Base-by-base conservation (phyloP, 2,113 vertebrate species). In the Myotis brandtii region DNA sequence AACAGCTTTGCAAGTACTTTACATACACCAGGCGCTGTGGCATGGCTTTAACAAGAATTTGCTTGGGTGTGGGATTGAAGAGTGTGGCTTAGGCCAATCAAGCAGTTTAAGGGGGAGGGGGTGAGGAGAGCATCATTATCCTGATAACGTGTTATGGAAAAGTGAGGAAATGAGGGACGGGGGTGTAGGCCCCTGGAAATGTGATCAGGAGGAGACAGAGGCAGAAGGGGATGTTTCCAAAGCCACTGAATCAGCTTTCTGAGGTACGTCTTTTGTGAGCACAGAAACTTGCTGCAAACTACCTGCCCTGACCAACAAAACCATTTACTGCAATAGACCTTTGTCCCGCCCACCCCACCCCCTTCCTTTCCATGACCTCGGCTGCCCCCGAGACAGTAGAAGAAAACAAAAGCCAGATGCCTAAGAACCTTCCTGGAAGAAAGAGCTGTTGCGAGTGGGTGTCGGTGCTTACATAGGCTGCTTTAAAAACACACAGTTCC, bases 351-450 rank as follows among this genome's bases (percentile, higher is more conserved):
- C 30, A 27, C 46, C 30, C 16, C 23, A 13, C 23, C 27, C 2
- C 16, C 14, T 89, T 77, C 10, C 0, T 56, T 93, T 72, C 81
- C 67, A 73, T 81, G 76, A 87, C 84, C 56, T 86, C 34, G 48
- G 73, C 23, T 64, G 81, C 94, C 86, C 69, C n/a, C 69, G 40
- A 95, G 40, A 86, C 96, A 95, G 43, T 4, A 93, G 76, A 43
- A 59, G 43, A 66, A 82, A 90, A 93, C 27, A 82, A 89, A 98
- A 98, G 81, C 86, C 94, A 59, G 97, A 98, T 94, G 97, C 96
- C 91, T 5, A 52, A 79, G 89, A 98, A 95, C 56, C 46, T 98
- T 81, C 66, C 98, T 56, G 96, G 37, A 95, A 94, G 87, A 96
- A 89, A 97, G 14, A 95, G 96, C 96, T 96, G 91, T 86, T 86